Evolutionary conservation across 2,113 vertebrate genomes (phyloP).

Genomic region (Cottus gobio): DNA sequence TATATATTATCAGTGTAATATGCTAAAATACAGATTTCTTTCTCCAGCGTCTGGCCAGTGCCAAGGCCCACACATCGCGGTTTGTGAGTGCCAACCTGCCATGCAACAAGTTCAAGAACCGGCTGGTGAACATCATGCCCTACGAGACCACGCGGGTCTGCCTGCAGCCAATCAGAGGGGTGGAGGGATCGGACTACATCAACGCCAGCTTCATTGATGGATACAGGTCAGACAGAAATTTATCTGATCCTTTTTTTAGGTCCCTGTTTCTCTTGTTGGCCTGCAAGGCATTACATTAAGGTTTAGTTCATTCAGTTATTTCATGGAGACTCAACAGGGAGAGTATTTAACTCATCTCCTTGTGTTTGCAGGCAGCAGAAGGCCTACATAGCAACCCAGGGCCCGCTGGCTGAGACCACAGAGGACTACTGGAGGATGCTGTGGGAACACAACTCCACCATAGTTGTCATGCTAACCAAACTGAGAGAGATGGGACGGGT

Average conservation of each 20-base stretch:
- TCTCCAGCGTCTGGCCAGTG: constrained; percentile 93
- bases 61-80: constrained; percentile 97
- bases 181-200: constrained; percentile 98
- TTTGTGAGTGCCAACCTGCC: constrained; percentile 99
- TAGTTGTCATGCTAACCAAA: constrained; percentile 99
- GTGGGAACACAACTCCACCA: constrained; percentile 99
- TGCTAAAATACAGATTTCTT: constrained; percentile 10
- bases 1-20: neutral
- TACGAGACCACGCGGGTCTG: constrained; percentile 97
- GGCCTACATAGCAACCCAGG: constrained; percentile 98
- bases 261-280: neutral
- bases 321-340: neutral
- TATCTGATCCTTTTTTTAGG: neutral
- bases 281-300: neutral
- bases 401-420: constrained; percentile 96
- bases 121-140: constrained; percentile 99
- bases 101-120: constrained; percentile 99
- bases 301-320: neutral
- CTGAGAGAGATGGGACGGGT: constrained; percentile 99
- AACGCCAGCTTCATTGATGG: constrained; percentile 99
- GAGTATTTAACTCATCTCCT: neutral
- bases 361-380: constrained; percentile 90
- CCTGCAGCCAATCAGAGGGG: constrained; percentile 97
- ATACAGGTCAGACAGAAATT: constrained; percentile 88
- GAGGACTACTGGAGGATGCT: constrained; percentile 99